Conservation (phyloP, 2,888 invertebrate species). For the Leptarthrus brevirostris region DNA sequence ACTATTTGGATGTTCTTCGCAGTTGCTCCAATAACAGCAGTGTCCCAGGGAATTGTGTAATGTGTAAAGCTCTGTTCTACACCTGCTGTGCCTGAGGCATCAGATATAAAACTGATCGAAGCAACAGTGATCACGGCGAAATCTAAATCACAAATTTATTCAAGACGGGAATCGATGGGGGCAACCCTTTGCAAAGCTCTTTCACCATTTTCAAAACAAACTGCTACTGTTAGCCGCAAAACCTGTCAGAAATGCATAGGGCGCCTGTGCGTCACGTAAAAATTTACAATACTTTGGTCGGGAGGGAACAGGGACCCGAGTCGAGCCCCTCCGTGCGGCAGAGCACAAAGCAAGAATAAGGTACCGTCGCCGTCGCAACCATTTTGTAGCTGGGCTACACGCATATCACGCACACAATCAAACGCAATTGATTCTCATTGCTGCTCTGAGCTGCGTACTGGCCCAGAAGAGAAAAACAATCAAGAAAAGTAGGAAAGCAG, state of each 20-base stretch:
- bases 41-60: too few relatives aligned
- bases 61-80: not conserved
- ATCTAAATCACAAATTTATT: not conserved
- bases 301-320: not conserved
- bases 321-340: conserved; percentile 21
- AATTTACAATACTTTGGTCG: conserved; percentile 16
- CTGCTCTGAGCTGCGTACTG: not conserved
- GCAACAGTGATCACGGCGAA: not conserved
- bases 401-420: conserved; percentile 14
- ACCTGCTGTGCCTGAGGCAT: not conserved
- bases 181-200: conserved; percentile 32
- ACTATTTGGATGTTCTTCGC: not conserved
- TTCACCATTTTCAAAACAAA: conserved; percentile 45
- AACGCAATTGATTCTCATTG: not conserved
- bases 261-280: not conserved
- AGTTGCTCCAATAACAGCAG: not conserved
- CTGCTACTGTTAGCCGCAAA: conserved; percentile 9
- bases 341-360: conserved; percentile 13
- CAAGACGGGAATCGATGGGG: not conserved
- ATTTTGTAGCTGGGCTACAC: conserved; percentile 6
- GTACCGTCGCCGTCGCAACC: conserved; percentile 26
- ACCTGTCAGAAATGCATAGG: not conserved
- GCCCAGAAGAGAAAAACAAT: not conserved
- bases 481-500: too few relatives aligned
- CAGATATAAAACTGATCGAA: not conserved